These are phyloP conservation scores for Cyprinella venusta DNA, from an alignment of 2,797 vertebrate genomes.

Conservation along the genomic window DNA sequence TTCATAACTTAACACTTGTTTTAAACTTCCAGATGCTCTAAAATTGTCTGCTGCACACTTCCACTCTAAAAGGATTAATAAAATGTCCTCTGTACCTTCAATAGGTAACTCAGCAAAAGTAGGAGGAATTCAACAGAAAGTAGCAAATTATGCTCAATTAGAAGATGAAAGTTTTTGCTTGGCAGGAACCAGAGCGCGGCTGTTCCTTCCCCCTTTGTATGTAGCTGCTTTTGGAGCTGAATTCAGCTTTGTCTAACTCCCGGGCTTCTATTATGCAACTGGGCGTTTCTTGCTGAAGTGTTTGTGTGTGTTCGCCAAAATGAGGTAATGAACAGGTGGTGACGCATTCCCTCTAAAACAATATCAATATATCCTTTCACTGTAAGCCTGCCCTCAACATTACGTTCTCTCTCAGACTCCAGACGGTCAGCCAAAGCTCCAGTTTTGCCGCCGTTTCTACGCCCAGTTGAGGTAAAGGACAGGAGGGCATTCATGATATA, in stretches of 20 bases:
- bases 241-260: constrained; percentile 69
- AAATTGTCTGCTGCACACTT: constrained; percentile 5
- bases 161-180: constrained; percentile 45
- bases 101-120: constrained; percentile 41
- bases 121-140: constrained; percentile 30
- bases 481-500: constrained; percentile 45
- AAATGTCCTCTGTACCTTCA: constrained; percentile 14
- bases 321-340: constrained; percentile 56
- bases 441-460: constrained; percentile 16
- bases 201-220: constrained; percentile 39
- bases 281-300: constrained; percentile 46
- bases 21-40: not conserved
- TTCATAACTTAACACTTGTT: not conserved
- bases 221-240: constrained; percentile 63
- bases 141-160: constrained; percentile 45
- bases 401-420: constrained; percentile 9
- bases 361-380: constrained; percentile 50
- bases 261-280: constrained; percentile 65
- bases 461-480: constrained; percentile 45
- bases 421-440: constrained; percentile 43
- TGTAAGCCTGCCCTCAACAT: constrained; percentile 9
- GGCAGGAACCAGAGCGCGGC: constrained; percentile 22
- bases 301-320: constrained; percentile 60
- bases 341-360: constrained; percentile 42
- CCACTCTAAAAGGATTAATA: not conserved